A percentile compares a stretch with the other conserved stretches of the same genome.
phyloP scores from a whole-genome alignment of 2,888 invertebrate genomes.

The Clivina fossor region DNA sequence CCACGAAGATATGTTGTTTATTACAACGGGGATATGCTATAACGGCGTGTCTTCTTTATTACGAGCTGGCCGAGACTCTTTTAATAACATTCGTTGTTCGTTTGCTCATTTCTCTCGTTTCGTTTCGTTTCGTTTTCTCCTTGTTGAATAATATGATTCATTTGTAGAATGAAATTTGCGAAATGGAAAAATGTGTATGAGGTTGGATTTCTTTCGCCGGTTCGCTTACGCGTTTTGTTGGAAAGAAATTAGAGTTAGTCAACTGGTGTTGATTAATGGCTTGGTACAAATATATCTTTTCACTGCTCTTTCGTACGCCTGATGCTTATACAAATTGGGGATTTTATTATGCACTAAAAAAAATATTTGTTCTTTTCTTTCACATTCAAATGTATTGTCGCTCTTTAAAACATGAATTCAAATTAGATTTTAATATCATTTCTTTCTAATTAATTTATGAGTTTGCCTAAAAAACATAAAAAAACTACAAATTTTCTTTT shows the following conservation, averaged over 20 bases:
- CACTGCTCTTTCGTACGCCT: too few relatives aligned
- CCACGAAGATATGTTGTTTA: slow-evolving; percentile 27
- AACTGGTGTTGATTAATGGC: slow-evolving; percentile 21
- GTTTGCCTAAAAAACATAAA: too few relatives aligned
- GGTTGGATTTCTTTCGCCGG: too few relatives aligned
- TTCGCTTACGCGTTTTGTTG: too few relatives aligned
- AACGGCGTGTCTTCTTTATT: slow-evolving; percentile 22
- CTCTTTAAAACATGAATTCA: too few relatives aligned
- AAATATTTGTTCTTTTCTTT: too few relatives aligned
- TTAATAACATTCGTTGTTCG: slow-evolving; percentile 17
- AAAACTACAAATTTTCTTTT: too few relatives aligned
- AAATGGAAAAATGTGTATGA: slow-evolving; percentile 29
- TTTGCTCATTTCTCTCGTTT: background rate
- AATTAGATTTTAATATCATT: too few relatives aligned
- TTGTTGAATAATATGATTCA: slow-evolving; percentile 20
- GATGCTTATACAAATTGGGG: too few relatives aligned
- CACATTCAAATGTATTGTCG: too few relatives aligned
- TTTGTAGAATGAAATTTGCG: slow-evolving; percentile 23
- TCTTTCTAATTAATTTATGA: too few relatives aligned
- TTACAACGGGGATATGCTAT: slow-evolving; percentile 26
- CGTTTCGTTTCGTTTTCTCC: slow-evolving; percentile 16
- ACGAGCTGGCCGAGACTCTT: background rate
- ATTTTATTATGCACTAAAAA: too few relatives aligned
- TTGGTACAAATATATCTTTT: slow-evolving; percentile 14
- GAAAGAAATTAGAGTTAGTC: slow-evolving; percentile 24